A percentile compares a stretch with the other conserved stretches of the same genome.
phyloP scores from a whole-genome alignment of 1,140 invertebrate genomes.

The Papilio machaon region DNA sequence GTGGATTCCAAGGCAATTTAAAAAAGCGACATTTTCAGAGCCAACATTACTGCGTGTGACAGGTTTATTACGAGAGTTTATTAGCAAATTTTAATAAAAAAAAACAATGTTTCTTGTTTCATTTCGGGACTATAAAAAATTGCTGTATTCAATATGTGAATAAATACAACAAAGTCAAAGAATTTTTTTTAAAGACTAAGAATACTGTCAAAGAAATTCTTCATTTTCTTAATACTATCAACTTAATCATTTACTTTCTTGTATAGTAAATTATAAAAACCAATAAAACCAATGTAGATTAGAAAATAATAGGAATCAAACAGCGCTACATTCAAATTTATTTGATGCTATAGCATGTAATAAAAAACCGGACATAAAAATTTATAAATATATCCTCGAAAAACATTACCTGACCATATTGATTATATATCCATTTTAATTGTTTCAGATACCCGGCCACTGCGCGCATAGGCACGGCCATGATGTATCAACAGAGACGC shows the following conservation, averaged over 20 bases:
- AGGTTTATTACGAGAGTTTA: constrained; percentile 25
- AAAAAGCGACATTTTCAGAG: background rate
- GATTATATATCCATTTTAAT: constrained; percentile 2
- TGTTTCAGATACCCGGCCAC: constrained; percentile 61
- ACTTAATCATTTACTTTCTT: background rate
- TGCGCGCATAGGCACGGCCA: constrained; percentile 69
- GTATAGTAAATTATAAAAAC: too few relatives aligned
- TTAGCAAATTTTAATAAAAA: constrained; percentile 3
- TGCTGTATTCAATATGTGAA: background rate
- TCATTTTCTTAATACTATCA: background rate
- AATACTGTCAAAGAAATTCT: background rate
- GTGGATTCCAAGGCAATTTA: constrained; percentile 3
- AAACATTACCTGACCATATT: too few relatives aligned
- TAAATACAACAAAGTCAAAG: background rate
- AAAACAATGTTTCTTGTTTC: background rate
- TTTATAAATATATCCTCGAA: background rate
- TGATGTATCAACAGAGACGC: constrained; percentile 69
- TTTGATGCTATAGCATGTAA: too few relatives aligned
- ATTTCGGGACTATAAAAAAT: background rate
- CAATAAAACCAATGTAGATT: too few relatives aligned
- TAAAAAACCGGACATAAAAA: too few relatives aligned
- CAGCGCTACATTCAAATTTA: too few relatives aligned
- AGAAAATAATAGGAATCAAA: too few relatives aligned
- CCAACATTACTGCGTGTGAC: background rate
- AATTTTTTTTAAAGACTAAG: background rate